Evolutionary conservation across 1,140 invertebrate species (phyloP).

Genomic region (Limonius californicus): DNA sequence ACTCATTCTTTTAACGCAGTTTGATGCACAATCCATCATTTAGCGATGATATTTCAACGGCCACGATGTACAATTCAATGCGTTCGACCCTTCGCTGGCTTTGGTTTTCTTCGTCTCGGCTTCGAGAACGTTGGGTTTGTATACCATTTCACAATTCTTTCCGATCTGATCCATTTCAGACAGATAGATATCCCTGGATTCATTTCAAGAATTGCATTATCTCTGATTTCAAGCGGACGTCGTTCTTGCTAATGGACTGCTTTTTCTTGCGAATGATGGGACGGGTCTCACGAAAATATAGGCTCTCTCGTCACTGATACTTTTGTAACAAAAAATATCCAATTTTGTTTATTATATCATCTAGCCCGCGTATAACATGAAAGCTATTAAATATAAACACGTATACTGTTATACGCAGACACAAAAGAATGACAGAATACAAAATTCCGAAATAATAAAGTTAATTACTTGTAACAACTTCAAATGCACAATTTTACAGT

Average conservation of each 20-base stretch:
- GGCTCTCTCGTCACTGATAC: neutral
- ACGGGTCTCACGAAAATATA: neutral
- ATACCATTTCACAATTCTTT: conserved; percentile 13
- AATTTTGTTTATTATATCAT: no score
- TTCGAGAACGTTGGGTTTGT: neutral
- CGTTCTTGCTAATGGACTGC: conserved; percentile 7
- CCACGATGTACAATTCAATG: conserved; percentile 14
- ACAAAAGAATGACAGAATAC: no score
- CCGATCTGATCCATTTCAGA: conserved; percentile 10
- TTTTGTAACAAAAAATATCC: no score
- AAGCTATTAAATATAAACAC: no score
- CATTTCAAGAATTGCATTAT: conserved; percentile 10
- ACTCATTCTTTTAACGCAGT: conserved; percentile 4
- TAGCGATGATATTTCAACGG: conserved; percentile 19
- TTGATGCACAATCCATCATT: conserved; percentile 18
- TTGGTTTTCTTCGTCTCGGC: neutral
- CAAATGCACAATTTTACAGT: no score
- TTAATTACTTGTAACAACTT: no score
- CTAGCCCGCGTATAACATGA: no score
- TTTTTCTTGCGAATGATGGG: conserved; percentile 1
- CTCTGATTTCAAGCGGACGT: conserved; percentile 10
- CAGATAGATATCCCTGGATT: conserved; percentile 12
- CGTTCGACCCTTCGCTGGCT: conserved; percentile 3
- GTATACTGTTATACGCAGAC: no score
- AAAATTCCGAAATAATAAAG: no score